A percentile compares a stretch with the other conserved stretches of the same genome.
Evolutionary conservation across 2,797 vertebrate species (phyloP).

Genomic region (Coccyzus lansbergi): DNA sequence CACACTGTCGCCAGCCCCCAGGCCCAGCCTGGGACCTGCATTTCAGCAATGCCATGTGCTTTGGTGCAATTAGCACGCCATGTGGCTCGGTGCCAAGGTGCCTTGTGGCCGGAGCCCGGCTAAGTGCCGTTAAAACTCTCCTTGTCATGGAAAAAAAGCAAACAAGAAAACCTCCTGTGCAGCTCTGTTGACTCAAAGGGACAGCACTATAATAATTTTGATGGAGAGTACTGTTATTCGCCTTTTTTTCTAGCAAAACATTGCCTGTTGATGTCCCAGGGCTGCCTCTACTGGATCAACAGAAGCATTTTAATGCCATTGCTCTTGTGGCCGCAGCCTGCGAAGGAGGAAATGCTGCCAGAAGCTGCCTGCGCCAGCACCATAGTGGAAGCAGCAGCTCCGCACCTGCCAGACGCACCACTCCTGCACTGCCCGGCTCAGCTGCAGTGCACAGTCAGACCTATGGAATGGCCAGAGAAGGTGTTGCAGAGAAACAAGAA

Average conservation of each 20-base stretch:
- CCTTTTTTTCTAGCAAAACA: constrained; percentile 5
- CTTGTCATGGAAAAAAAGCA: neutral
- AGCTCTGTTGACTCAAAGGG: neutral
- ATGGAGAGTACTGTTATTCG: neutral
- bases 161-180: neutral
- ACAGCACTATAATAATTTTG: neutral
- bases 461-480: neutral
- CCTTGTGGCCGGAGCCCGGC: neutral
- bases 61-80: neutral
- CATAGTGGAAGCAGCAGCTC: rapidly evolving
- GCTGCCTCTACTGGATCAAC: neutral
- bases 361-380: neutral
- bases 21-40: neutral
- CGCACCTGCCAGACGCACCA: too few species aligned
- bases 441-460: too few species aligned
- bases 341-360: neutral
- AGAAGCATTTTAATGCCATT: neutral
- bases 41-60: neutral
- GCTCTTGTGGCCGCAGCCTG: rapidly evolving
- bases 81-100: neutral
- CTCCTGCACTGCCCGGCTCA: too few species aligned
- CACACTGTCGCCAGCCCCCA: rapidly evolving
- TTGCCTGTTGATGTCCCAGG: neutral
- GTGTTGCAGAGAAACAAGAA: neutral
- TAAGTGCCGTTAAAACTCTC: neutral